Percentiles rank a stretch among this genome's conserved stretches.
Evolutionary conservation across 2,797 vertebrate species (phyloP).

Genomic region (Pygocentrus nattereri): DNA sequence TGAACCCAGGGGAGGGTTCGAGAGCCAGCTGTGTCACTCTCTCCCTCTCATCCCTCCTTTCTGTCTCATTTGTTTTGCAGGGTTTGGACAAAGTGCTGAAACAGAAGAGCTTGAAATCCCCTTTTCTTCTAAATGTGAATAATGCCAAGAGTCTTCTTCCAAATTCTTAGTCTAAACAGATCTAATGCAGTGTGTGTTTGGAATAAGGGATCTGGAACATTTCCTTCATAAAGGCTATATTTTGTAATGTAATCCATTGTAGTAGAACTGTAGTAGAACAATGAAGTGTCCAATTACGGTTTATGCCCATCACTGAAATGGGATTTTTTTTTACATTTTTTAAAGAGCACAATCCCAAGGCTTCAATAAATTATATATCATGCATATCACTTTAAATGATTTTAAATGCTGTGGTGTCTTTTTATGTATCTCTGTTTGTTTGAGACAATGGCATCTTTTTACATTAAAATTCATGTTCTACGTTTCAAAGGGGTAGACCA

Average conservation of each 20-base stretch:
- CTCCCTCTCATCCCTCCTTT: background rate
- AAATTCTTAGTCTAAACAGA: conserved; percentile 30
- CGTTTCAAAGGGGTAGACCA: too few species aligned
- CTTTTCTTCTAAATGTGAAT: conserved; percentile 81
- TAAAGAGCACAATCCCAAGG: background rate
- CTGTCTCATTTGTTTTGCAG: background rate
- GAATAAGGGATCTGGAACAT: background rate
- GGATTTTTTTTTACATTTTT: conserved; percentile 7
- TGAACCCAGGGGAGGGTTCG: background rate
- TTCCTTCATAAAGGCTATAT: background rate
- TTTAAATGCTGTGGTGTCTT: background rate
- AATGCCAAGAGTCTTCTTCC: conserved; percentile 63
- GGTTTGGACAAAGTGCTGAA: conserved; percentile 70
- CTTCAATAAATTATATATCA: conserved; percentile 1
- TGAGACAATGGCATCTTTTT: background rate
- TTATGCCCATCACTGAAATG: background rate
- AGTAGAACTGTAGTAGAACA: too few species aligned
- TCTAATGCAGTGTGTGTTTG: background rate
- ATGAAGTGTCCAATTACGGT: background rate
- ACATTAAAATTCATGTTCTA: too few species aligned
- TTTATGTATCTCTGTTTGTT: background rate
- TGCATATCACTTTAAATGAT: background rate
- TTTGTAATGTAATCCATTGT: conserved; percentile 5
- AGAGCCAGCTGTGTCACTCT: conserved; percentile 34
- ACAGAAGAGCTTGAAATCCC: conserved; percentile 78